Percentiles rank a stretch among this genome's conserved stretches.
phyloP scores from a whole-genome alignment of 2,113 vertebrate species.

The Actenoides hombroni region DNA sequence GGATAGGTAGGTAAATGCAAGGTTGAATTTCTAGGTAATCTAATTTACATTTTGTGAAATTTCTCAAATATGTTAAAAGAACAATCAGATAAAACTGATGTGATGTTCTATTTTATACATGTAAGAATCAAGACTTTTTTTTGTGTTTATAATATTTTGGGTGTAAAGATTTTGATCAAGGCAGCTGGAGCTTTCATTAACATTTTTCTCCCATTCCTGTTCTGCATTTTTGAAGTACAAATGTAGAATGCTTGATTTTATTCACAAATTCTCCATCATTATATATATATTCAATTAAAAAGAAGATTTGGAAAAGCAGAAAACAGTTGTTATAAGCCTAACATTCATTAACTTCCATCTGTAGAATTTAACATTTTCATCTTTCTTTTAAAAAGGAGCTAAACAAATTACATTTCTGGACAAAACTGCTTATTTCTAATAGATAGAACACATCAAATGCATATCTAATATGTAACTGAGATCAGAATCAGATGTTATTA shows the following conservation, averaged over 20 bases:
- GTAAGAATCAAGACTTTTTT: not conserved
- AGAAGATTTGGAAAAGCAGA: not conserved
- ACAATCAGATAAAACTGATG: not conserved
- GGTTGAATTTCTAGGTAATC: not conserved
- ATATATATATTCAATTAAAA: not conserved
- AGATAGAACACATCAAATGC: not conserved
- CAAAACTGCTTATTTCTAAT: not conserved
- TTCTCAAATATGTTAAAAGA: not conserved
- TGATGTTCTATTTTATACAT: not conserved
- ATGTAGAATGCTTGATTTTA: not conserved
- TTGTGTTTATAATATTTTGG: not conserved
- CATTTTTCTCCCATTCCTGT: not conserved
- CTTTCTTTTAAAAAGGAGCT: not conserved
- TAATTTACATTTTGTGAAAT: not conserved
- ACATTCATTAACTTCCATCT: not conserved
- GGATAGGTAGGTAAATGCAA: not conserved
- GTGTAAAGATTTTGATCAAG: not conserved
- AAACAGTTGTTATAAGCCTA: not conserved
- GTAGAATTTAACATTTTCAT: not conserved
- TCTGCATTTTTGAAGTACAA: not conserved
- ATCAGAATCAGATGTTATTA: not conserved
- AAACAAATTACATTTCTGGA: not conserved
- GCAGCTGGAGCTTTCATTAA: not conserved
- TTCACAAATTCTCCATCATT: not conserved
- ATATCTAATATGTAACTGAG: not conserved